phyloP scores from a whole-genome alignment of 2,888 invertebrate genomes.

The Parnassius mnemosyne region DNA sequence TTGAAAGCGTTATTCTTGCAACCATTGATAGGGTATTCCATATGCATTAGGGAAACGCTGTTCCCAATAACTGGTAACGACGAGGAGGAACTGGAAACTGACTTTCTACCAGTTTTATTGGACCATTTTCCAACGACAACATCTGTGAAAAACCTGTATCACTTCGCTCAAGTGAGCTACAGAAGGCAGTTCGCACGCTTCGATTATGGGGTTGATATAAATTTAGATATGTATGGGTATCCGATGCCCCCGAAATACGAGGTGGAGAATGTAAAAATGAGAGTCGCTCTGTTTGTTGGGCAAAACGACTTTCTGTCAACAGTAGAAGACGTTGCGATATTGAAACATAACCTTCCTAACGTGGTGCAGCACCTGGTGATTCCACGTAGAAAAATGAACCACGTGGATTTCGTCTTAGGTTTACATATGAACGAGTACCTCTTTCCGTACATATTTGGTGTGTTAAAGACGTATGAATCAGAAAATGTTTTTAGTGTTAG shows the following conservation, averaged over 20 bases:
- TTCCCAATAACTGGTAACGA: constrained; percentile 31
- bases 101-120: constrained; percentile 32
- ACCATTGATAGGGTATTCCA: constrained; percentile 21
- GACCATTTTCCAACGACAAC: constrained; percentile 39
- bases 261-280: constrained; percentile 36
- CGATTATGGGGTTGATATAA: constrained; percentile 35
- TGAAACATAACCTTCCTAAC: constrained; percentile 36
- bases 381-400: constrained; percentile 33
- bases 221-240: constrained; percentile 32
- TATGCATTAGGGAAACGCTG: constrained; percentile 26
- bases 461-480: constrained; percentile 23
- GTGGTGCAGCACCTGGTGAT: constrained; percentile 35
- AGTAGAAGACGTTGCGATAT: constrained; percentile 32
- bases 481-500: no score
- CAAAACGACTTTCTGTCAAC: constrained; percentile 38
- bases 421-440: constrained; percentile 32
- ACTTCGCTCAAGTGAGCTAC: constrained; percentile 38
- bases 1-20: constrained; percentile 24
- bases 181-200: constrained; percentile 34
- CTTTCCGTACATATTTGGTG: constrained; percentile 35
- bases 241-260: constrained; percentile 39
- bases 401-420: constrained; percentile 40
- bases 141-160: constrained; percentile 39
- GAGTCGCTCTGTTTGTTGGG: constrained; percentile 33
- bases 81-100: constrained; percentile 32